phyloP scores from a whole-genome alignment of 2,888 invertebrate species.

The Amblyteles armatorius region DNA sequence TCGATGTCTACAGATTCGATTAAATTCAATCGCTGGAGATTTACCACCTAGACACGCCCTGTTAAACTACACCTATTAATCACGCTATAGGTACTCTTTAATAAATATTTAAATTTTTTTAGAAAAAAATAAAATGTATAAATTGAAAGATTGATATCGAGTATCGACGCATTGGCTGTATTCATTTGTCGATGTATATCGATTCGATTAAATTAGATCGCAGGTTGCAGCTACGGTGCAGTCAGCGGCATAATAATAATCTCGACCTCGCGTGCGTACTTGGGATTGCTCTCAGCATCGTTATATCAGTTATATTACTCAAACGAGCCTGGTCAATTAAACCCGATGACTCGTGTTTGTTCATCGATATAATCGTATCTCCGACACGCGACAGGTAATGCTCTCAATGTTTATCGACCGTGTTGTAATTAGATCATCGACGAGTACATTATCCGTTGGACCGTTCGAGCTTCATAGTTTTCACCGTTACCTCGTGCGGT shows the following conservation, averaged over 20 bases:
- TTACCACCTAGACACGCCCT: too few species aligned
- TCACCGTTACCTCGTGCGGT: slow-evolving; percentile 40
- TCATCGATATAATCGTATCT: slow-evolving; percentile 8
- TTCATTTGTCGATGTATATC: too few species aligned
- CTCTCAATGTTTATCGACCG: slow-evolving; percentile 36
- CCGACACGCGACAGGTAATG: not conserved
- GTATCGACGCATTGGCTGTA: too few species aligned
- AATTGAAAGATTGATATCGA: too few species aligned
- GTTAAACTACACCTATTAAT: too few species aligned
- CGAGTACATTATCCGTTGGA: slow-evolving; percentile 11
- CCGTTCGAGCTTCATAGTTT: slow-evolving; percentile 25
- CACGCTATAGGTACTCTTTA: too few species aligned
- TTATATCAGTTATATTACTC: slow-evolving; percentile 16
- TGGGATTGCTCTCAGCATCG: slow-evolving; percentile 27
- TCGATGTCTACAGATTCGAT: too few species aligned
- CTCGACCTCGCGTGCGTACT: slow-evolving; percentile 7
- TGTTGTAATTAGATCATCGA: slow-evolving; percentile 54
- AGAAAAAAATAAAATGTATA: too few species aligned
- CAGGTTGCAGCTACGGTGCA: not conserved
- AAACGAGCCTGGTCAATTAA: slow-evolving; percentile 36
- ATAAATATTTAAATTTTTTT: too few species aligned
- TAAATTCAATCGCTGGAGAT: too few species aligned
- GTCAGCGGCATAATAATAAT: slow-evolving; percentile 38
- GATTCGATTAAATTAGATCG: not conserved
- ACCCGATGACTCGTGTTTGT: slow-evolving; percentile 48